Conservation (phyloP, 2,888 invertebrate genomes). For the Lapara coniferarum region DNA sequence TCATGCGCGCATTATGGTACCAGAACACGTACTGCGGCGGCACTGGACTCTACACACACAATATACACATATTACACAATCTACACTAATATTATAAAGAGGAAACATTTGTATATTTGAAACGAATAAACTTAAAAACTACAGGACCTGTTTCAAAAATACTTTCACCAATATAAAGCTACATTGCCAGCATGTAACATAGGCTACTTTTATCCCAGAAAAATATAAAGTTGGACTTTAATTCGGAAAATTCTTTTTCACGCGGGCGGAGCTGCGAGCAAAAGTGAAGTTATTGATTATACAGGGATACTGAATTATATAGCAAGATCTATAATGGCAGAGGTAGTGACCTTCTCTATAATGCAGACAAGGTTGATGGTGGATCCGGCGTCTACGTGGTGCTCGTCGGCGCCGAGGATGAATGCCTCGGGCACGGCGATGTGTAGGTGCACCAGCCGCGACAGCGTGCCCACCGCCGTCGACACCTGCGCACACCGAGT, state of each 20-base stretch:
- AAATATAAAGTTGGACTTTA: too few relatives aligned
- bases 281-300: too few relatives aligned
- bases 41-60: constrained; percentile 90
- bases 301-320: too few relatives aligned
- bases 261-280: too few relatives aligned
- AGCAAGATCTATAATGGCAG: background rate
- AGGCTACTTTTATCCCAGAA: too few relatives aligned
- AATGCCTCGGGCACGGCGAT: constrained; percentile 95
- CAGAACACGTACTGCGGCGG: constrained; percentile 97
- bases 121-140: too few relatives aligned
- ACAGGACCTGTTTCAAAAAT: too few relatives aligned
- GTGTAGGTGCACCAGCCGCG: constrained; percentile 94
- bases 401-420: constrained; percentile 93
- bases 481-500: constrained; percentile 86
- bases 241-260: too few relatives aligned
- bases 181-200: too few relatives aligned
- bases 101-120: too few relatives aligned
- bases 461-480: constrained; percentile 91
- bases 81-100: too few relatives aligned
- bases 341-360: constrained; percentile 91
- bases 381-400: constrained; percentile 95
- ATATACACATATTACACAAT: background rate
- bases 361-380: constrained; percentile 95
- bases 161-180: too few relatives aligned
- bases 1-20: constrained; percentile 97